Base-by-base conservation (phyloP, 2,113 vertebrate genomes). In the Sardina pilchardus region DNA sequence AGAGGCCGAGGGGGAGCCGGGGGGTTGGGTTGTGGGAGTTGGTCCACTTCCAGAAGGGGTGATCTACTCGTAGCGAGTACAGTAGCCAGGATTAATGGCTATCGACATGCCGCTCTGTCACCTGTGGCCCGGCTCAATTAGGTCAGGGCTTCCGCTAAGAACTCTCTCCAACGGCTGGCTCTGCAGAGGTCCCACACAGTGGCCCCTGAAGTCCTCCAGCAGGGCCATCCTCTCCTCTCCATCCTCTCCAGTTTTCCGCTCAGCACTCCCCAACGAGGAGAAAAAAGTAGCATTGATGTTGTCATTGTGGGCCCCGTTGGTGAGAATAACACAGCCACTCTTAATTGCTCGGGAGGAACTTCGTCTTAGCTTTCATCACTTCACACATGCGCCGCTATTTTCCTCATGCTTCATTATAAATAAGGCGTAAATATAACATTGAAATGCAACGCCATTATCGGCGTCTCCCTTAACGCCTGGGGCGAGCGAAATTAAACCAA, bases 91-190 rank as follows among this genome's bases (percentile, higher is more conserved):
- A 89, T 82, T 71, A 85, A 83, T 85, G 48, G 47, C 48, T 87
- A 87, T 87, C 21, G 84, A 89, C 84, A 81, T 42, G 19, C 19
- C 56, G 45, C 26, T 12, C 42, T 71, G 59, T 63, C 81, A 84
- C 45, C 42, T 16, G 43, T 85, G 81, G 81, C 82, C 71, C 56
- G 24, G 42, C 71, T 85, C 85, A 83, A 82, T 85, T 47, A 86
- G 81, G 85, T 85, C 86, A 89, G 67, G 67, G 63, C 81, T 84
- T 44, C 14, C 42, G 48, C 81, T 83, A 85, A 83, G 83, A 89
- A 86, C 83, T 85, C 53, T 14, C 71, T 9, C 45, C 82, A 48
- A 42, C 30, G 30, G 30, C 26, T 36, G 30, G 26, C 34, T 36
- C 71, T 36, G 34, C 16, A 78, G n/a, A 10, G 63, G n/a, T 67